phyloP scores from a whole-genome alignment of 2,113 vertebrate species.

The Bubalus kerabau region DNA sequence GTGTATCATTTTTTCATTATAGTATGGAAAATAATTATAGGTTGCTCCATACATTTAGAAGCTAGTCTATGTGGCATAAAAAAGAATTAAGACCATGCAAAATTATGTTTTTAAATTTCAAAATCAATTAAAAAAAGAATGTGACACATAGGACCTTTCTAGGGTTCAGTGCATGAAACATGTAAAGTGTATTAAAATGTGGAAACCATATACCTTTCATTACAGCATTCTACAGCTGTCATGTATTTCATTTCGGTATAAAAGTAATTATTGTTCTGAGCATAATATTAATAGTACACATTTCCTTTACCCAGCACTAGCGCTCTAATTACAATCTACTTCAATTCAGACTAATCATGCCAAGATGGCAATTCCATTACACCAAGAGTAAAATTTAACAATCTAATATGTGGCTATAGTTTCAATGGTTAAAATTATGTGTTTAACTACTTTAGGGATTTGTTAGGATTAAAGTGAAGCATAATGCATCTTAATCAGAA shows the following conservation, averaged over 20 bases:
- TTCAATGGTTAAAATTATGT: slow-evolving; percentile 40
- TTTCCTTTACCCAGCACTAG: neutral
- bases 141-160: slow-evolving; percentile 30
- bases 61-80: slow-evolving; percentile 15
- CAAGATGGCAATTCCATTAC: slow-evolving; percentile 56
- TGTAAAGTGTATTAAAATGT: slow-evolving; percentile 8
- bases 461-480: slow-evolving; percentile 54
- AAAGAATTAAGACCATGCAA: slow-evolving; percentile 56
- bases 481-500: slow-evolving; percentile 58
- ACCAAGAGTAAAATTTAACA: slow-evolving; percentile 57
- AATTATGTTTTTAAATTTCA: slow-evolving; percentile 55
- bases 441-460: slow-evolving; percentile 53
- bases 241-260: slow-evolving; percentile 61
- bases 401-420: slow-evolving; percentile 53
- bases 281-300: slow-evolving; percentile 14
- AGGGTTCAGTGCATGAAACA: neutral
- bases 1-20: slow-evolving; percentile 51
- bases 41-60: slow-evolving; percentile 48
- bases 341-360: slow-evolving; percentile 55
- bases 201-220: slow-evolving; percentile 53
- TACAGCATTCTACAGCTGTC: slow-evolving; percentile 50
- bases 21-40: slow-evolving; percentile 49
- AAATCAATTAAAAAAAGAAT: slow-evolving; percentile 43
- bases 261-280: slow-evolving; percentile 65
- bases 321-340: slow-evolving; percentile 57